Percentiles rank a stretch among this genome's conserved stretches.
These are phyloP conservation scores for Drepanosiphum platanoidis DNA, from an alignment of 2,888 invertebrate genomes.

Conservation along the genomic window DNA sequence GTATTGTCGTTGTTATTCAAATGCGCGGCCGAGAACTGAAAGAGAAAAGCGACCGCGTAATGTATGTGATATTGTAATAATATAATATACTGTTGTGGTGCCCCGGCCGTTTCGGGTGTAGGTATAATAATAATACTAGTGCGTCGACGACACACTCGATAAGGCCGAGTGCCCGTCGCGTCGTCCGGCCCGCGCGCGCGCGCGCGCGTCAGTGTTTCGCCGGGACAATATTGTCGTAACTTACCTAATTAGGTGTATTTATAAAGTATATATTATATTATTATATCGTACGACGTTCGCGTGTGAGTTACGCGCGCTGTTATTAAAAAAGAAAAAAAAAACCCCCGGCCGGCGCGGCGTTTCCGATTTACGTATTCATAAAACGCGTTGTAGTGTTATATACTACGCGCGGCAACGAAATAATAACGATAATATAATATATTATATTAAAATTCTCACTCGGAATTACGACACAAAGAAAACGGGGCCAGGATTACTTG, in stretches of 20 bases:
- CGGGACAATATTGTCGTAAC: slow-evolving; percentile 20
- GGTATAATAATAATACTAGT: too few species aligned
- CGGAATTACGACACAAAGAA: slow-evolving; percentile 25
- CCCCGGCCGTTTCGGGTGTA: background rate
- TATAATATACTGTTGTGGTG: too few species aligned
- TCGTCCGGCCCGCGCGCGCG: background rate
- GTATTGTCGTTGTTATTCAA: slow-evolving; percentile 15
- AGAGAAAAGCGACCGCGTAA: background rate
- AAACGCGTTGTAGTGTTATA: slow-evolving; percentile 13
- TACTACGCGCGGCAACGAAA: background rate
- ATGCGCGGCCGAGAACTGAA: background rate
- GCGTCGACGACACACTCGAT: background rate
- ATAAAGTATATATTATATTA: too few species aligned
- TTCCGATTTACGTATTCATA: slow-evolving; percentile 9
- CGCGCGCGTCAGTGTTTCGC: too few species aligned
- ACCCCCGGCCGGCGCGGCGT: background rate
- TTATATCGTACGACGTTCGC: background rate
- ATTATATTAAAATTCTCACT: slow-evolving; percentile 9
- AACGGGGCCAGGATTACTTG: slow-evolving; percentile 23
- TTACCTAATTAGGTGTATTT: slow-evolving; percentile 7
- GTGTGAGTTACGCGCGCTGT: background rate
- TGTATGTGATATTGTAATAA: too few species aligned
- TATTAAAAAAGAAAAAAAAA: too few species aligned
- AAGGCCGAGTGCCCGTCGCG: slow-evolving; percentile 6
- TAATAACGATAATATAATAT: too few species aligned